phyloP scores from a whole-genome alignment of 1,140 invertebrate species.

The Leptinotarsa defecta region DNA sequence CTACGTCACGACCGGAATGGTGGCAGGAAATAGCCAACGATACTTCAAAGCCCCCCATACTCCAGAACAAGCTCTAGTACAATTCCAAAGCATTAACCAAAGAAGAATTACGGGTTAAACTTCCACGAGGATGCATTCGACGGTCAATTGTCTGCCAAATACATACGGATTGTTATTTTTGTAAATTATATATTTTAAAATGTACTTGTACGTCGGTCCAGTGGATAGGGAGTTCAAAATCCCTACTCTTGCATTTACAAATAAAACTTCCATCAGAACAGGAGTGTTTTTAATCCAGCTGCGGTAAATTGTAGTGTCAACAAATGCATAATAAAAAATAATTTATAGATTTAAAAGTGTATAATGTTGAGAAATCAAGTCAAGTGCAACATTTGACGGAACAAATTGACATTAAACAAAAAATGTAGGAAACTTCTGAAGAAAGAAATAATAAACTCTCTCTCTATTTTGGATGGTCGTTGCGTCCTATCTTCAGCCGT shows the following conservation, averaged over 20 bases:
- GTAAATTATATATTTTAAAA: constrained; percentile 26
- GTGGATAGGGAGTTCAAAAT: not conserved
- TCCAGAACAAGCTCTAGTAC: constrained; percentile 34
- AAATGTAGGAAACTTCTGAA: no score
- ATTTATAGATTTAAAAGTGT: no score
- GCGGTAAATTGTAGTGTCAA: no score
- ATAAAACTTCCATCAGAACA: constrained; percentile 19
- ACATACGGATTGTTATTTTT: constrained; percentile 16
- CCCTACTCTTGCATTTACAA: not conserved
- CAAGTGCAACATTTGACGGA: no score
- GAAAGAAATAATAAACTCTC: no score
- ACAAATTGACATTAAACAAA: no score
- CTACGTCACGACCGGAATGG: constrained; percentile 76
- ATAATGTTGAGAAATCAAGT: no score
- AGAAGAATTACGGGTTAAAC: not conserved
- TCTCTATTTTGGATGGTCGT: no score
- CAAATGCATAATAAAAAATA: no score
- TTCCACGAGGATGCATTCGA: no score
- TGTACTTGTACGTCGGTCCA: not conserved
- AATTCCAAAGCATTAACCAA: not conserved
- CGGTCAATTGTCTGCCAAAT: no score
- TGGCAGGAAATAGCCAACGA: constrained; percentile 72
- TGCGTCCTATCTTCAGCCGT: no score
- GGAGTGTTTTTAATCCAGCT: not conserved
- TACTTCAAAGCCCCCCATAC: constrained; percentile 43